Evolutionary conservation across 2,888 invertebrate genomes (phyloP).

Genomic region (Calliopum simillimum): DNA sequence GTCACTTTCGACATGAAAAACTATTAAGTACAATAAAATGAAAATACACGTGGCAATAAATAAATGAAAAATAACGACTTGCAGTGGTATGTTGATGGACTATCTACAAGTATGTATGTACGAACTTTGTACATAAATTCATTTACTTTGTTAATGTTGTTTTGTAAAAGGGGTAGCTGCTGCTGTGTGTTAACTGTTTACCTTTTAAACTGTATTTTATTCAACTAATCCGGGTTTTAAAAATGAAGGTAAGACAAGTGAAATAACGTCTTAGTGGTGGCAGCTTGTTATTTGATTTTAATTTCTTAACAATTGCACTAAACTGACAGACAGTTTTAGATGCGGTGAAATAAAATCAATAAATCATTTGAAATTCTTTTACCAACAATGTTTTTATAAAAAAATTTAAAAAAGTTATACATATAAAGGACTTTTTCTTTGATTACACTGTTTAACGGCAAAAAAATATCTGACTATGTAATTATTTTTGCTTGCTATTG

Average conservation of each 20-base stretch:
- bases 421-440: background rate
- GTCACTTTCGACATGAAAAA: background rate
- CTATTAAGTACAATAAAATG: conserved; percentile 5
- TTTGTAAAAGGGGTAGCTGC: background rate
- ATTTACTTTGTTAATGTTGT: background rate
- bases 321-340: no score
- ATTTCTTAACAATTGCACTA: no score
- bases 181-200: background rate
- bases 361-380: background rate
- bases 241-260: conserved; percentile 1
- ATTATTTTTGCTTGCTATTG: no score
- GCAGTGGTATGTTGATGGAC: no score
- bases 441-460: background rate
- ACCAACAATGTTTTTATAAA: background rate
- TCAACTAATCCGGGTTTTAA: conserved; percentile 21
- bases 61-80: no score
- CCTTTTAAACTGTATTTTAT: conserved; percentile 7
- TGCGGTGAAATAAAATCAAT: no score
- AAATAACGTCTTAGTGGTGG: background rate
- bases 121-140: no score
- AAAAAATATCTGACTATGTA: no score
- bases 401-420: background rate
- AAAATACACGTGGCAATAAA: no score
- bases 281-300: no score
- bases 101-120: no score